These are phyloP conservation scores for Nephrotoma flavescens DNA, from an alignment of 2,888 invertebrate genomes.

Conservation along the genomic window DNA sequence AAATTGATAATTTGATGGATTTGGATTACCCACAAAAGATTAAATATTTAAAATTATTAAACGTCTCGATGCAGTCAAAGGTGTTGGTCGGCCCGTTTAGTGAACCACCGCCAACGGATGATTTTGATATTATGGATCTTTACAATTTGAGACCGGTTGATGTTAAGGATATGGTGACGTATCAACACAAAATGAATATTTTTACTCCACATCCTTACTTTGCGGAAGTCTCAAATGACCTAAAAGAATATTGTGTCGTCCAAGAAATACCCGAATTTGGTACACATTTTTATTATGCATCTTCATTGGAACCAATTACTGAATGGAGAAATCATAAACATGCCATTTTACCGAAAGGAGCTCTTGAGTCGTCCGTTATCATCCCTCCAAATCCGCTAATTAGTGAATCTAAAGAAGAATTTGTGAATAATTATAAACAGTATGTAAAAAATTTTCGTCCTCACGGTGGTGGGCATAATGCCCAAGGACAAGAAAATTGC, in stretches of 20 bases:
- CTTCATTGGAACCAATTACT: neutral
- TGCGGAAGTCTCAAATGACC: neutral
- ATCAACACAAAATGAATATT: neutral
- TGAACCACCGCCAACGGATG: neutral
- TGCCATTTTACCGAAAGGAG: neutral
- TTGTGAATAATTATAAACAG: neutral
- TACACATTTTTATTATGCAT: neutral
- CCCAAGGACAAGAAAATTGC: too few relatives aligned
- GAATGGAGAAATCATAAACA: neutral
- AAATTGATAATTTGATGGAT: neutral
- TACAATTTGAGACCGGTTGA: neutral
- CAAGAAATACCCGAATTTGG: neutral
- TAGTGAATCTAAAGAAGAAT: neutral
- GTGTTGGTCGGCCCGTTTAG: neutral
- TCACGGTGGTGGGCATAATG: too few relatives aligned
- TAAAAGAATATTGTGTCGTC: neutral
- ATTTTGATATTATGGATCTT: neutral
- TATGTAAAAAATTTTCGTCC: neutral
- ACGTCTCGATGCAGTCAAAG: neutral
- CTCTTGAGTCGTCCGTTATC: neutral
- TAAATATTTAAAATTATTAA: neutral
- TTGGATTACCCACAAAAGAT: neutral
- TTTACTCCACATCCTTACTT: neutral
- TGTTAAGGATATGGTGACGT: neutral
- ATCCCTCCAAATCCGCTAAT: neutral